Evolutionary conservation across 2,888 invertebrate species (phyloP), one percentile per base, ranked within the genome.

Genomic region (Xestia rhomboidea): DNA sequence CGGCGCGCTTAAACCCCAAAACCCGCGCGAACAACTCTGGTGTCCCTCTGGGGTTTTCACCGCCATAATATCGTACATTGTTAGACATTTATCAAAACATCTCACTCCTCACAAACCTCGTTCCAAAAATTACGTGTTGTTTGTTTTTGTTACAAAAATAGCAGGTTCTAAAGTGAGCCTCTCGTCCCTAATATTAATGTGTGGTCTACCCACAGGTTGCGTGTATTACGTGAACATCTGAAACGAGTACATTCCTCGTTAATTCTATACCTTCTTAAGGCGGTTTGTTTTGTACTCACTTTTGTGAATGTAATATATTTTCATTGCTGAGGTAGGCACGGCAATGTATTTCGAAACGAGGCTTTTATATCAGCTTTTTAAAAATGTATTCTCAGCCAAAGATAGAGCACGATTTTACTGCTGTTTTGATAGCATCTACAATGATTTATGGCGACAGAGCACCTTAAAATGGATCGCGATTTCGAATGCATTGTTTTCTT

Each of bases 101-200:
- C 21, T 49, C 54, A 30, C 24, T 75, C 49, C 71, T 67, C 38
- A 41, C n/a, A n/a, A 62, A 63, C 46, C 49, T 69, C 27, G 30
- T 18, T 30, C 30, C 15, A 60, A 66, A 84, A 70, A 68, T 41
- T 38, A 76, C 72, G 57, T 77, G 71, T 79, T 54, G 66, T 73
- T 76, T 81, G 69, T 78, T 38, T 79, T 79, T 74, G 51, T 62
- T 76, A 73, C 76, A 73, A 78, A 81, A 86, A 84, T 84, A 84
- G 49, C 57, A 60, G 44, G 41, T 63, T 64, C 67, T 67, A 66
- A 66, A 76, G 54, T 60, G 66, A 77, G 64, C n/a, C n/a, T 67
- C 27, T 67, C 27, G 71, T 41, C 34, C 41, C 46, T 77, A 82
- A 90, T 90, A 91, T 89, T 88, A 91, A 92, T 91, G 89, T 86